phyloP scores from a whole-genome alignment of 2,113 vertebrate genomes.

The Alouatta palliata region DNA sequence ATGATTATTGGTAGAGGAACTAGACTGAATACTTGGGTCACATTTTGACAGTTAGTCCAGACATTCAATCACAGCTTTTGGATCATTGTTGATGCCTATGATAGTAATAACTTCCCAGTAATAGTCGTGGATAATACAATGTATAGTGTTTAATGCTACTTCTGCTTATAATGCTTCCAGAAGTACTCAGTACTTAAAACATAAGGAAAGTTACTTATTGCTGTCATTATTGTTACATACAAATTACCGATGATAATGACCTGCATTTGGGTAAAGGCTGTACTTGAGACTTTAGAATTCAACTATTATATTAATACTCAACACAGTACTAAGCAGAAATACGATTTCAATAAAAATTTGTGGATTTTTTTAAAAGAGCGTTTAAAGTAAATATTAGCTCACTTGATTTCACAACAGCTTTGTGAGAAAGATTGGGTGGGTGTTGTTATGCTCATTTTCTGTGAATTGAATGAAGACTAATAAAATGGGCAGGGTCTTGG shows the following conservation, averaged over 20 bases:
- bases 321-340: neutral
- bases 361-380: neutral
- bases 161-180: neutral
- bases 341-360: neutral
- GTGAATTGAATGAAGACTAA: neutral
- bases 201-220: neutral
- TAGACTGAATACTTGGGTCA: neutral
- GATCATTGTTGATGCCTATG: neutral
- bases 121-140: neutral
- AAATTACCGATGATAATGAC: neutral
- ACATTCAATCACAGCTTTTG: neutral
- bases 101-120: neutral
- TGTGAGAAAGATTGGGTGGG: neutral
- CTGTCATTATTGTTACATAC: neutral
- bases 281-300: neutral
- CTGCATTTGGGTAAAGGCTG: neutral
- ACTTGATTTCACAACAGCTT: neutral
- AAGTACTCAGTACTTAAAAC: neutral
- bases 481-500: neutral
- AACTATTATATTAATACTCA: neutral
- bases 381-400: conserved; percentile 15
- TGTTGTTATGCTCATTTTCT: neutral
- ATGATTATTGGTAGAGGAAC: neutral
- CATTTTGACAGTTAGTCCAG: neutral
- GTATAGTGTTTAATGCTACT: neutral